Evolutionary conservation across 2,113 vertebrate species (phyloP).

Genomic region (Osmerus eperlanus): DNA sequence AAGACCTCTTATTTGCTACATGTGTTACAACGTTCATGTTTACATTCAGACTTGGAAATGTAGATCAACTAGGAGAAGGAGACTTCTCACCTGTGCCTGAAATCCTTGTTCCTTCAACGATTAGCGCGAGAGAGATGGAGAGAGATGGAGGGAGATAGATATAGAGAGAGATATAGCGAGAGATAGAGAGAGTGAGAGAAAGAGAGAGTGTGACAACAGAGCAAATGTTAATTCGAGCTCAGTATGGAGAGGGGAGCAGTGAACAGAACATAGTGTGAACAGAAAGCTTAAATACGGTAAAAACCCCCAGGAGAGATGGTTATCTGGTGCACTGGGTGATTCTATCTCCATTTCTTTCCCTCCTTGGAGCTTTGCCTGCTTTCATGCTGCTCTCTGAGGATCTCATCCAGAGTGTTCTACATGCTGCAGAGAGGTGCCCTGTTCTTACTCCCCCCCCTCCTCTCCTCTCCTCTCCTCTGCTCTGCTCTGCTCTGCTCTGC

Average conservation of each 20-base stretch:
- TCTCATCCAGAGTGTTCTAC: background rate
- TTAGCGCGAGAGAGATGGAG: conserved; percentile 74
- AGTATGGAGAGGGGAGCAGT: conserved; percentile 43
- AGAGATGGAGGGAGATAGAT: conserved; percentile 64
- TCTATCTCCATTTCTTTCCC: conserved; percentile 13
- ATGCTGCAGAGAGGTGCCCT: background rate
- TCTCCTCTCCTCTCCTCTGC: background rate
- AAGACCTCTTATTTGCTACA: too few species aligned
- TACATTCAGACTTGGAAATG: background rate
- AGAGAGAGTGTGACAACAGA: conserved; percentile 64
- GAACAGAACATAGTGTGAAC: conserved; percentile 38
- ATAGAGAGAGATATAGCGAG: conserved; percentile 41
- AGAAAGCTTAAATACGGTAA: conserved; percentile 51
- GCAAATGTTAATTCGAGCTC: conserved; percentile 43
- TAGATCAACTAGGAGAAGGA: background rate
- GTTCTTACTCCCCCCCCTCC: background rate
- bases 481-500: background rate
- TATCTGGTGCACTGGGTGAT: conserved; percentile 33
- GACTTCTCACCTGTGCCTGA: conserved; percentile 95
- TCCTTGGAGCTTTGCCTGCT: conserved; percentile 37
- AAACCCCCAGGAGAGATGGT: conserved; percentile 47
- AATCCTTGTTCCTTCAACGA: conserved; percentile 97
- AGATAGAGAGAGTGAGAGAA: background rate
- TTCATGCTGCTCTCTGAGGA: conserved; percentile 13
- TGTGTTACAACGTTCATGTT: background rate